Percentiles rank a stretch among this genome's conserved stretches.
phyloP scores from a whole-genome alignment of 2,888 invertebrate genomes.

The Tenthredo notha region DNA sequence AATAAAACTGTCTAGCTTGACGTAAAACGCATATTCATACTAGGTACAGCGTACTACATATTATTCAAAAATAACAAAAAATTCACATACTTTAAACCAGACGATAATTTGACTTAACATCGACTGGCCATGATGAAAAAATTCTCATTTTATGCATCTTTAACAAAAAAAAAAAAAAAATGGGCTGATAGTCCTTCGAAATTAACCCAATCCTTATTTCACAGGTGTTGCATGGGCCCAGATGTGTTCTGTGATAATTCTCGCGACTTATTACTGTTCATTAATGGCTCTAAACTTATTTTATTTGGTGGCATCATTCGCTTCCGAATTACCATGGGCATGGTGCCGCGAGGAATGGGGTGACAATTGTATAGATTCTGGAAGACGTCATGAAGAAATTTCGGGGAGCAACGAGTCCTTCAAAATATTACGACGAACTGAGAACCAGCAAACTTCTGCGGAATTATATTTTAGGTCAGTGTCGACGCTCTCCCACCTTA shows the following conservation, averaged over 20 bases:
- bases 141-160: neutral
- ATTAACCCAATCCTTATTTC: neutral
- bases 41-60: neutral
- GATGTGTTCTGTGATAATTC: conserved; percentile 75
- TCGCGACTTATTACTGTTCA: conserved; percentile 79
- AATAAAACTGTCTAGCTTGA: neutral
- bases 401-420: neutral
- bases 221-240: conserved; percentile 79
- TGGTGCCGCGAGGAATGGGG: conserved; percentile 75
- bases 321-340: conserved; percentile 78
- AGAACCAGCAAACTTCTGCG: conserved; percentile 64
- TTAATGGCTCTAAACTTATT: conserved; percentile 79
- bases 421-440: neutral
- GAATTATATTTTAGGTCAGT: conserved; percentile 72
- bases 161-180: neutral
- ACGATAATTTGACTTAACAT: neutral
- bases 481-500: neutral
- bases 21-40: neutral
- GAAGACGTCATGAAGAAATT: neutral
- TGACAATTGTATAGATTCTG: conserved; percentile 66
- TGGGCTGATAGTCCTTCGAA: neutral
- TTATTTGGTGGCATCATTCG: conserved; percentile 78
- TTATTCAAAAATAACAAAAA: no score
- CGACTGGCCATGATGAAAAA: neutral
- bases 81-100: neutral